These are phyloP conservation scores for Argynnis bischoffii DNA, from an alignment of 2,888 invertebrate species.

Conservation along the genomic window DNA sequence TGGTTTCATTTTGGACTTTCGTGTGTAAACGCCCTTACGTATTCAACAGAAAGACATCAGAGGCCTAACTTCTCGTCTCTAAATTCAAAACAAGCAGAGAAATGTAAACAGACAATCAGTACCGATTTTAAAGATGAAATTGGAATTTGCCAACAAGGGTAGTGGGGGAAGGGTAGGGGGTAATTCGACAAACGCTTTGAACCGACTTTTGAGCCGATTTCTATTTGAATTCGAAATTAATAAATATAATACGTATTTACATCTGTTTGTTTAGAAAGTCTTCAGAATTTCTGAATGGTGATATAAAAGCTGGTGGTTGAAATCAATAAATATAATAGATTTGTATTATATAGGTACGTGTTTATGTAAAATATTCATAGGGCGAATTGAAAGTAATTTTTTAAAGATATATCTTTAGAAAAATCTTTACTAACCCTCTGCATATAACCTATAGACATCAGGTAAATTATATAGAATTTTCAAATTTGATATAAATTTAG, in stretches of 20 bases:
- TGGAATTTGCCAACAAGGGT: constrained; percentile 55
- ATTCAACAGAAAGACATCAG: constrained; percentile 40
- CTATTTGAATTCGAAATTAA: constrained; percentile 50
- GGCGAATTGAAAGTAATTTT: not conserved
- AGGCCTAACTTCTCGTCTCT: constrained; percentile 58
- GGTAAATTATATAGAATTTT: constrained; percentile 5
- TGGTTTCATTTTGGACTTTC: constrained; percentile 13
- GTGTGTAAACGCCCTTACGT: constrained; percentile 14
- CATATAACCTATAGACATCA: not conserved
- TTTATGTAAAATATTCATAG: too few species aligned
- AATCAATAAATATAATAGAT: not conserved
- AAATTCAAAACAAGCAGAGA: constrained; percentile 74
- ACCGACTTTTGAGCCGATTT: constrained; percentile 47
- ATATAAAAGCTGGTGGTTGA: constrained; percentile 1
- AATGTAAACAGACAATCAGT: constrained; percentile 80
- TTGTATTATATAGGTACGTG: not conserved
- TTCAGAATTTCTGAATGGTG: constrained; percentile 9
- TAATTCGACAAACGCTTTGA: constrained; percentile 70
- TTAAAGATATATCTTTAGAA: not conserved
- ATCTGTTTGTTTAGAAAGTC: constrained; percentile 27
- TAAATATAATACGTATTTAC: constrained; percentile 43
- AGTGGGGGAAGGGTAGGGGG: constrained; percentile 44
- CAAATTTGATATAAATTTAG: constrained; percentile 4
- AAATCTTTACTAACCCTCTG: not conserved
- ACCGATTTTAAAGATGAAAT: constrained; percentile 76